Evolutionary conservation across 2,888 invertebrate species (phyloP).

Genomic region (Byasa hedistus): DNA sequence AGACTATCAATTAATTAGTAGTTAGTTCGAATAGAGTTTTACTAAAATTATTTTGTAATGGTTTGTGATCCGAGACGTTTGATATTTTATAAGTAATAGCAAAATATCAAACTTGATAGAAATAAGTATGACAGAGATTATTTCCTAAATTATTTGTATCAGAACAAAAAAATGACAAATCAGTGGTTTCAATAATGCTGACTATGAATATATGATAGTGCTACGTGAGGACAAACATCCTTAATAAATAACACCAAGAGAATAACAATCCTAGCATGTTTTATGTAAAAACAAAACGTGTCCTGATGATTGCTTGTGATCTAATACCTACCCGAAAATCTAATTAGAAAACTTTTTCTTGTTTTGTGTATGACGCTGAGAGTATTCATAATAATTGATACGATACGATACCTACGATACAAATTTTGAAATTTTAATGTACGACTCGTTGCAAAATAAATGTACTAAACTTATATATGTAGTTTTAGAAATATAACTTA

Average conservation of each 20-base stretch:
- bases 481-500: too few relatives aligned
- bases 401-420: too few relatives aligned
- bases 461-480: too few relatives aligned
- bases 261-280: background rate
- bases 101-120: background rate
- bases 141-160: background rate
- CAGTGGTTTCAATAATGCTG: background rate
- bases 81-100: too few relatives aligned
- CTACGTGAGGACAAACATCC: constrained; percentile 18
- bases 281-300: background rate
- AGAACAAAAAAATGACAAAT: background rate
- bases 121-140: background rate
- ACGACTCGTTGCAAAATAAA: too few relatives aligned
- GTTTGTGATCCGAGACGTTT: too few relatives aligned
- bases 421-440: too few relatives aligned
- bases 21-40: too few relatives aligned
- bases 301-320: background rate
- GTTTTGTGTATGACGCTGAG: too few relatives aligned
- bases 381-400: too few relatives aligned
- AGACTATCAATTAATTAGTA: too few relatives aligned
- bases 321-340: background rate
- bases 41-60: too few relatives aligned
- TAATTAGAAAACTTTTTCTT: background rate
- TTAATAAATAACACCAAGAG: constrained; percentile 1
- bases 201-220: background rate